Evolutionary conservation across 1,140 invertebrate genomes (phyloP).

Genomic region (Musca vetustissima): DNA sequence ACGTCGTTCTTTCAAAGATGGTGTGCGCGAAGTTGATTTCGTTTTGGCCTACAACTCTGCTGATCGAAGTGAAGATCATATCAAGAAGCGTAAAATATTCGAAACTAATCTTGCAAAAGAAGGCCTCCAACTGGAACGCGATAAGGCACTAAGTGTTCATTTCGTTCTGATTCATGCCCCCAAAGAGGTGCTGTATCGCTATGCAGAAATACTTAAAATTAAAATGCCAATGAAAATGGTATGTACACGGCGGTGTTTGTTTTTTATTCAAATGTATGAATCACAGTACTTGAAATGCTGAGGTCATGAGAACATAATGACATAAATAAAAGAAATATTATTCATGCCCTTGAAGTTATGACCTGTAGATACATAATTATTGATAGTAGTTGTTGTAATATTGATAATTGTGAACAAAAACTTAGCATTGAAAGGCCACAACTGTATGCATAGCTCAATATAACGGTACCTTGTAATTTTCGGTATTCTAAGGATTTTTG

Average conservation of each 20-base stretch:
- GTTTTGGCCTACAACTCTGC: constrained; percentile 65
- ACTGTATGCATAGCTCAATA: too few relatives aligned
- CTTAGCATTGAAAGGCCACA: too few relatives aligned
- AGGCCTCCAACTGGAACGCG: constrained; percentile 65
- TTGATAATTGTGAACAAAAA: too few relatives aligned
- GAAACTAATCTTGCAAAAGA: constrained; percentile 63
- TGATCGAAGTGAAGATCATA: constrained; percentile 43
- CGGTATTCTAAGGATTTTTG: too few relatives aligned
- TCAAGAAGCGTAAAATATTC: constrained; percentile 60
- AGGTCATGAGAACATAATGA: too few relatives aligned
- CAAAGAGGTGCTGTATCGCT: constrained; percentile 74
- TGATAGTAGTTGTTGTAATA: too few relatives aligned
- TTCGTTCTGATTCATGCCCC: constrained; percentile 79
- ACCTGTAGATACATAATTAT: too few relatives aligned
- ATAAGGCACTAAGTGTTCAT: constrained; percentile 62
- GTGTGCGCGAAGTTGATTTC: constrained; percentile 63
- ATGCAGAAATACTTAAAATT: constrained; percentile 85
- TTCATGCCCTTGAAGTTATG: too few relatives aligned
- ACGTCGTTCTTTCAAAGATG: constrained; percentile 54
- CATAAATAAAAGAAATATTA: too few relatives aligned
- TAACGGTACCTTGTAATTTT: too few relatives aligned
- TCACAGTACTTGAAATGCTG: too few relatives aligned
- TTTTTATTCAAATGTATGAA: too few relatives aligned
- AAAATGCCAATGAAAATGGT: constrained; percentile 84
- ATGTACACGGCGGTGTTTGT: constrained; percentile 22